phyloP scores from a whole-genome alignment of 2,113 vertebrate genomes.

The Clarias magur region DNA sequence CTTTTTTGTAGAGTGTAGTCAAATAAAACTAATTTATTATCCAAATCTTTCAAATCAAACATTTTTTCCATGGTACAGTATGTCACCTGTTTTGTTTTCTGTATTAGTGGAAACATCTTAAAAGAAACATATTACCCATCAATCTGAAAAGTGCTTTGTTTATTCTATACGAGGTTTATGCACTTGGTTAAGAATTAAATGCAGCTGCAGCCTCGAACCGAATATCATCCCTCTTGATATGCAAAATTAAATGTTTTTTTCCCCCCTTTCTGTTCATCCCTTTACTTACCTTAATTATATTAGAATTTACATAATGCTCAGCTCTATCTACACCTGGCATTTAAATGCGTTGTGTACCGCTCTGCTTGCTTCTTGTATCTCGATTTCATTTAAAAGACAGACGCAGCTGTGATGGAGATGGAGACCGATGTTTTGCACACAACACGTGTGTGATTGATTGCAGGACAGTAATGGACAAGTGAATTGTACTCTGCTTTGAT shows the following conservation, averaged over 20 bases:
- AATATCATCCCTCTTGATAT: not conserved
- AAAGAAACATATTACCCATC: not conserved
- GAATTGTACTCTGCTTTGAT: conserved; percentile 4
- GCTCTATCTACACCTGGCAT: not conserved
- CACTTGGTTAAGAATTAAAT: not conserved
- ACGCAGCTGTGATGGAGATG: not conserved
- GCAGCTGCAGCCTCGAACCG: conserved; percentile 1
- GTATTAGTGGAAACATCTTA: not conserved
- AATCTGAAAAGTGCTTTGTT: not conserved
- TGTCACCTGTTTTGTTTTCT: not conserved
- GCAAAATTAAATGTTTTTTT: not conserved
- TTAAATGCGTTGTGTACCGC: not conserved
- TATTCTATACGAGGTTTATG: not conserved
- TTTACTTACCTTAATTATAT: not conserved
- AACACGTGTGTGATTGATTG: not conserved
- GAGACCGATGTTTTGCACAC: not conserved
- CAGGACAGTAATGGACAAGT: not conserved
- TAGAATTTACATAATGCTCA: not conserved
- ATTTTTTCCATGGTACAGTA: not conserved
- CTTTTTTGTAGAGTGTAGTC: too few relatives aligned
- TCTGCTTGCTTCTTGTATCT: not conserved
- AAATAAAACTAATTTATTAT: not conserved
- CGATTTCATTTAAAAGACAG: conserved; percentile 1
- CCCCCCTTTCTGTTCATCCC: not conserved
- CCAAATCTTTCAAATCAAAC: not conserved